Evolutionary conservation across 2,888 invertebrate species (phyloP).

Genomic region (Pristionchus arcanus): DNA sequence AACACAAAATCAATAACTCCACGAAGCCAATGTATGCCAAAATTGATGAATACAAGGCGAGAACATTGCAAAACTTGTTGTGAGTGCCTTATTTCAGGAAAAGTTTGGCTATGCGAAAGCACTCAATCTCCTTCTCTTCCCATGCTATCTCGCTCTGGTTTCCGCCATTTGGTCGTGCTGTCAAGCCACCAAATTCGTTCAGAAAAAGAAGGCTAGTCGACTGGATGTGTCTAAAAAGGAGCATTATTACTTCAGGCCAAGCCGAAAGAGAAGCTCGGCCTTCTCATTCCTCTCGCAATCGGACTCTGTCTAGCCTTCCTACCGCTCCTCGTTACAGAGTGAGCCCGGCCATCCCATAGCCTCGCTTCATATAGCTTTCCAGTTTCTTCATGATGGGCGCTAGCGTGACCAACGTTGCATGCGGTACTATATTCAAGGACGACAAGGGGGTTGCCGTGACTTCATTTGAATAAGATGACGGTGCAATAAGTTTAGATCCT

Average conservation of each 20-base stretch:
- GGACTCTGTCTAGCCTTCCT: not conserved
- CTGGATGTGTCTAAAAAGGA: too few species aligned
- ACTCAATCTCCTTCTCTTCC: not conserved
- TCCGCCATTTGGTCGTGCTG: not conserved
- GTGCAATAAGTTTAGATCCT: not conserved
- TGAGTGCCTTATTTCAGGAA: not conserved
- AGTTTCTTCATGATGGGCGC: not conserved
- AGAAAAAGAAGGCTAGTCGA: not conserved
- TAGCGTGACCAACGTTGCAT: not conserved
- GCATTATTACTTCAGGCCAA: not conserved
- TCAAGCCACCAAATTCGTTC: not conserved
- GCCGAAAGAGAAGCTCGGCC: not conserved
- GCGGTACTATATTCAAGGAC: not conserved
- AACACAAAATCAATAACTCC: not conserved
- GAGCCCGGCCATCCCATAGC: not conserved
- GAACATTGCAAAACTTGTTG: not conserved
- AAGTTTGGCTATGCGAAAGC: not conserved
- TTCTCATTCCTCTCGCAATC: slow-evolving; percentile 1
- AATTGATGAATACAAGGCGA: not conserved
- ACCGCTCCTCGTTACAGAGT: not conserved
- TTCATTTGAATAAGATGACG: not conserved
- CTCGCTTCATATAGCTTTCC: not conserved
- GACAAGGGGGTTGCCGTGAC: not conserved
- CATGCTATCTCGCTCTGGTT: not conserved
- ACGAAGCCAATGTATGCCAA: not conserved